Evolutionary conservation across 2,888 invertebrate species (phyloP), one percentile per base, ranked within the genome.

Genomic region (Polyommatus iphigenia): DNA sequence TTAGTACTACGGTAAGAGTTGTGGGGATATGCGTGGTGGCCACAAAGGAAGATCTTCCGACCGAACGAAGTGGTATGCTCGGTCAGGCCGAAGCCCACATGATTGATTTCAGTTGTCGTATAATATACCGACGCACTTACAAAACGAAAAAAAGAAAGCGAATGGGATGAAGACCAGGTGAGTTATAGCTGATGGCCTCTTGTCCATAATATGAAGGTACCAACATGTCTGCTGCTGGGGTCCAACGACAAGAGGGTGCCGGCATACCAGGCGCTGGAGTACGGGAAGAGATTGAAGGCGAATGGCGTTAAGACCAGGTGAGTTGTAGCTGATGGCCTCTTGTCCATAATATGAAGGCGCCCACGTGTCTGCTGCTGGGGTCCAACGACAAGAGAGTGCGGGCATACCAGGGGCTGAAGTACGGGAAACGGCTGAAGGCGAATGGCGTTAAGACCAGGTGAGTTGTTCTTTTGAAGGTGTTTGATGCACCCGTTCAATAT

Each of bases 361-460:
- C 98, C 4, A 96, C 97, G 3, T 94, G 98, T 78, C 87, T 99
- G 54, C 95, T 97, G 90, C 91, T 98, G 78, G 99, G 99, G 1
- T 95, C 95, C 46, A 96, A 96, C 81, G 99, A 99, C 91, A 92
- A 96, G 77, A 91, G 99, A 36, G 98, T 98, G 32, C 98, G 98
- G 0, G 91, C 95, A 10, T 95, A 95, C 84, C 98, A 98, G 90
- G 97, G 97, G 0, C 88, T 96, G 80, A 95, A 96, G 84, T 97
- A 96, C 87, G 96, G 96, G 82, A 93, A 96, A 82, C 93, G 96
- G 80, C 89, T 97, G 76, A 95, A 95, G 85, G 96, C 96, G 0
- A 89, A 72, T 24, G 50, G n/a, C 0, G 24, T 15, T 5, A 0
- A 76, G 46, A 76, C 24, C 32, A 59, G 10, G 24, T 77, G 2